These are phyloP conservation scores for Lepas anatifera DNA, from an alignment of 2,888 invertebrate species.

Conservation along the genomic window DNA sequence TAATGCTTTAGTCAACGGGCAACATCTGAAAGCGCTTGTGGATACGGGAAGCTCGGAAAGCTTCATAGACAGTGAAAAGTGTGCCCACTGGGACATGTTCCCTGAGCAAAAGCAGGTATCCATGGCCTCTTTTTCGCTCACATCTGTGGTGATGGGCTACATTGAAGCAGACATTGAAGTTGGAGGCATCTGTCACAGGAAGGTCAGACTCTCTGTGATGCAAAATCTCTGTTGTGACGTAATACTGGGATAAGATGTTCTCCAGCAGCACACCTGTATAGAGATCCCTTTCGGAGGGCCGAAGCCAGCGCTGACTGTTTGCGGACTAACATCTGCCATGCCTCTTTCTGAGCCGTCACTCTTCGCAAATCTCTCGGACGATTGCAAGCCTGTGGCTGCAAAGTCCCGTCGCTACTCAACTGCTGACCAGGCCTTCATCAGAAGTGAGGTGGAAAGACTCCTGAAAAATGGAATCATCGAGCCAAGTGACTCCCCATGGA, in stretches of 20 bases:
- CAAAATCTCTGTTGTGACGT: slow-evolving; percentile 14
- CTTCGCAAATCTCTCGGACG: no score
- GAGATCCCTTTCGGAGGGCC: slow-evolving; percentile 13
- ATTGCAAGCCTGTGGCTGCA: no score
- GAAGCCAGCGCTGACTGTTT: no score
- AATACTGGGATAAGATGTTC: slow-evolving; percentile 12
- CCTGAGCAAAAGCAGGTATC: neutral
- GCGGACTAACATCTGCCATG: no score
- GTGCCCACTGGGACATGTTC: neutral
- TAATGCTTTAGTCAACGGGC: slow-evolving; percentile 1
- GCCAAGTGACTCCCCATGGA: no score
- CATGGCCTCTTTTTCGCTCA: no score
- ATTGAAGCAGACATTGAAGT: neutral
- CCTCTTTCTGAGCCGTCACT: no score
- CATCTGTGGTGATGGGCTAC: slow-evolving; percentile 5
- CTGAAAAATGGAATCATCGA: neutral
- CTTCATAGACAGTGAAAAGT: neutral
- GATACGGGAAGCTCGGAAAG: no score
- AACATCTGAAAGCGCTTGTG: slow-evolving; percentile 3
- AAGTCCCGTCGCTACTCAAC: no score
- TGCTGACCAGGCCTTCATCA: no score
- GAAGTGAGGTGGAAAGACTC: neutral
- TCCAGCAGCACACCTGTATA: slow-evolving; percentile 7
- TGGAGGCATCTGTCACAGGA: neutral
- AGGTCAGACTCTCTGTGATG: slow-evolving; percentile 4